These are phyloP conservation scores for Bos javanicus DNA, from an alignment of 2,113 vertebrate species.

Conservation along the genomic window DNA sequence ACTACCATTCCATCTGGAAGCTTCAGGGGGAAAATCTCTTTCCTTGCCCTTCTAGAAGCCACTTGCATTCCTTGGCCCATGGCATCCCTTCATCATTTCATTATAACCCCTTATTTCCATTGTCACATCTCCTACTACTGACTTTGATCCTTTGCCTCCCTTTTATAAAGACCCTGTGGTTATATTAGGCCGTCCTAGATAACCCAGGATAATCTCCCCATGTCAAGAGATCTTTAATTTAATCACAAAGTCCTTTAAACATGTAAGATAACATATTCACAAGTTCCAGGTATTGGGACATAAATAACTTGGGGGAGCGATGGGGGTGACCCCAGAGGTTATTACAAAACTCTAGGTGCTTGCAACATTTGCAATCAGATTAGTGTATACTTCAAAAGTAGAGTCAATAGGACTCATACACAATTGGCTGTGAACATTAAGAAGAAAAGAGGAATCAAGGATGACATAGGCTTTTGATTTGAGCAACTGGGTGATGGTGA, in stretches of 20 bases:
- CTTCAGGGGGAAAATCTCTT: background rate
- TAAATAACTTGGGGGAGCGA: background rate
- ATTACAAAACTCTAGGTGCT: background rate
- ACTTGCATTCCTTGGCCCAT: background rate
- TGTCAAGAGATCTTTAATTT: background rate
- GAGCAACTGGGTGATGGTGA: background rate
- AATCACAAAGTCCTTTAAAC: conserved; percentile 19
- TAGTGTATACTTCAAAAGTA: background rate
- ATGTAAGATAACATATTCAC: background rate
- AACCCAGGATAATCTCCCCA: background rate
- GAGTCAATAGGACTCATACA: background rate
- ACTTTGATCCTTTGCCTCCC: background rate
- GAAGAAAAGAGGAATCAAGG: background rate
- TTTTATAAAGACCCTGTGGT: background rate
- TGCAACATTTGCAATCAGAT: background rate
- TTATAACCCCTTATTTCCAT: background rate
- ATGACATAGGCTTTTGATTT: background rate
- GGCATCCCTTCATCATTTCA: background rate
- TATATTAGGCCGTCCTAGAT: background rate
- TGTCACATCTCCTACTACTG: background rate
- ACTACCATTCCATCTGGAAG: background rate
- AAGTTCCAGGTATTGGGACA: background rate
- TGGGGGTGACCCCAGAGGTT: background rate
- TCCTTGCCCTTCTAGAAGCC: background rate
- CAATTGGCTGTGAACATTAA: background rate